Percentiles rank a stretch among this genome's conserved stretches.
Evolutionary conservation across 2,797 vertebrate genomes (phyloP).

Genomic region (Lithobates pipiens): DNA sequence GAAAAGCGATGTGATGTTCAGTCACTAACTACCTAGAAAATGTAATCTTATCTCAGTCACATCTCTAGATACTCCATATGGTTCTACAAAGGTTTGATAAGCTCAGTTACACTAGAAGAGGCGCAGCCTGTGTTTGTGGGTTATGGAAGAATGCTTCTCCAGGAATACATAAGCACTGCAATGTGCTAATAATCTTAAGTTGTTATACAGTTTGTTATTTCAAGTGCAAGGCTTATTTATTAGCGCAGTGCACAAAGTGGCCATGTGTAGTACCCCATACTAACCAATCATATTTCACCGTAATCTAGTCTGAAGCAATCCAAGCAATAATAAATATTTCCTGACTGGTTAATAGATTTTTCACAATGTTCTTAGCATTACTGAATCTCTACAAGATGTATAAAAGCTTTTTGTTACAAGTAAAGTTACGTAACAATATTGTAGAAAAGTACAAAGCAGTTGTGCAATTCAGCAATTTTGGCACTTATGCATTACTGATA

Average conservation of each 20-base stretch:
- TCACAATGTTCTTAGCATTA: too few species aligned
- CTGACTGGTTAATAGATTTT: too few species aligned
- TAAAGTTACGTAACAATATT: too few species aligned
- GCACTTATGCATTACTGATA: not conserved
- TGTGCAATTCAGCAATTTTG: not conserved
- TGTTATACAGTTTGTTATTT: too few species aligned
- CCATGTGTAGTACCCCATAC: too few species aligned
- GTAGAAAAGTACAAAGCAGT: not conserved
- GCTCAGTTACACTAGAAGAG: constrained; percentile 6
- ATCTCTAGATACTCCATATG: constrained; percentile 40
- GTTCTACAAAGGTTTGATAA: constrained; percentile 34
- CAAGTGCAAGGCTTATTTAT: too few species aligned
- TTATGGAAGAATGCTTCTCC: constrained; percentile 9
- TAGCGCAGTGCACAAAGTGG: too few species aligned
- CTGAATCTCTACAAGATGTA: too few species aligned
- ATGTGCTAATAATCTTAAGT: not conserved
- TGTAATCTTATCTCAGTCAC: constrained; percentile 42
- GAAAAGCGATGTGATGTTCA: constrained; percentile 63
- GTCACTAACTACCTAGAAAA: constrained; percentile 48
- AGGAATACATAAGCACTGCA: not conserved
- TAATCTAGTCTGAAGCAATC: too few species aligned
- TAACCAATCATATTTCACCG: too few species aligned
- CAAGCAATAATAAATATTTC: too few species aligned
- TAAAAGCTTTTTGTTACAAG: too few species aligned
- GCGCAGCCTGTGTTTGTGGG: constrained; percentile 12